A percentile compares a stretch with the other conserved stretches of the same genome.
Evolutionary conservation across 2,797 vertebrate species (phyloP).

Genomic region (Alfaro cultratus): DNA sequence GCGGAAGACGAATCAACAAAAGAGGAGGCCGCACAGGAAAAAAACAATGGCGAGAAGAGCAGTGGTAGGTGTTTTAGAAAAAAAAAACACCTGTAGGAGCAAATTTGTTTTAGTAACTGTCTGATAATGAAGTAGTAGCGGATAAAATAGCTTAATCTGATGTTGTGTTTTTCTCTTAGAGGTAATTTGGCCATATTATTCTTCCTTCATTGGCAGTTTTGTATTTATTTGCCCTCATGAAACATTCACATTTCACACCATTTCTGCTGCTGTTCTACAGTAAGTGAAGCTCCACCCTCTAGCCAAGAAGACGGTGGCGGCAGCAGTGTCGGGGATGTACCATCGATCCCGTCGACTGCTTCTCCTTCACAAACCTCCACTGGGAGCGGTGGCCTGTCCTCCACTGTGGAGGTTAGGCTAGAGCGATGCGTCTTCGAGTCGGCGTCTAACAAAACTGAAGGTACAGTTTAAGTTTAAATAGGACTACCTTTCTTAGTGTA

Average conservation of each 20-base stretch:
- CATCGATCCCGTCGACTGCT: constrained; percentile 76
- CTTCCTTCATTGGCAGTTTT: neutral
- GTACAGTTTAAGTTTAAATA: constrained; percentile 73
- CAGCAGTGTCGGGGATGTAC: constrained; percentile 75
- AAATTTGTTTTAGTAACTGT: neutral
- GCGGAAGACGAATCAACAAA: constrained; percentile 72
- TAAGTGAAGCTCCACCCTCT: constrained; percentile 77
- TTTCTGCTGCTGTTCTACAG: constrained; percentile 68
- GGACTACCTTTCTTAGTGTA: constrained; percentile 1
- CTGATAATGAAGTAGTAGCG: too few species aligned
- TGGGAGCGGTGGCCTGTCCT: constrained; percentile 73
- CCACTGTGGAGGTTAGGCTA: constrained; percentile 77
- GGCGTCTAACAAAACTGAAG: constrained; percentile 84
- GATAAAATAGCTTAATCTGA: neutral
- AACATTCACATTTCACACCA: constrained; percentile 22
- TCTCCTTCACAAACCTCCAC: constrained; percentile 76
- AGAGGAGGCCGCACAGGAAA: constrained; percentile 42
- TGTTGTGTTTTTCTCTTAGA: neutral
- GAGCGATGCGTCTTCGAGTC: constrained; percentile 80
- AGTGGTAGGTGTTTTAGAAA: constrained; percentile 79
- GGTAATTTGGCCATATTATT: neutral
- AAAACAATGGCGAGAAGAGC: constrained; percentile 38
- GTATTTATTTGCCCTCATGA: neutral
- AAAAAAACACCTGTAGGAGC: neutral
- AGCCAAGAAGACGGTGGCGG: constrained; percentile 77